Conservation (phyloP, 1,140 invertebrate species). For the Micrasema longulum region DNA sequence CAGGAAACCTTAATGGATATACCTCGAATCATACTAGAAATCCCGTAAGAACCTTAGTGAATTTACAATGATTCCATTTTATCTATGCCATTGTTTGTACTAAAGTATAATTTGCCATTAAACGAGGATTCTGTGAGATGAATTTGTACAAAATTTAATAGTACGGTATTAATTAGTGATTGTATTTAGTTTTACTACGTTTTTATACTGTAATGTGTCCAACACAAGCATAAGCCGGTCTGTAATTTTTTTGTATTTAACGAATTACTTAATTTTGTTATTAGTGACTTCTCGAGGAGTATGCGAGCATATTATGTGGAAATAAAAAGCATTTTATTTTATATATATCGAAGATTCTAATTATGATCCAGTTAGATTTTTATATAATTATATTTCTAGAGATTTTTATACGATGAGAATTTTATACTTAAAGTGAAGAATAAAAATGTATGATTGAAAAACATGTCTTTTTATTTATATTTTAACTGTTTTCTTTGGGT, state of each 20-base stretch:
- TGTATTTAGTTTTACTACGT: constrained; percentile 21
- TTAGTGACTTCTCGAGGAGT: constrained; percentile 22
- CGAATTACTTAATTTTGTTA: constrained; percentile 39
- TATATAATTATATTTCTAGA: constrained; percentile 56
- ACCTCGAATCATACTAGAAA: too few species aligned
- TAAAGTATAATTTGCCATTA: too few species aligned
- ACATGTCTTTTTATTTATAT: too few species aligned
- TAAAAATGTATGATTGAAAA: constrained; percentile 44
- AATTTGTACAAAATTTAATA: constrained; percentile 8
- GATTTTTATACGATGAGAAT: constrained; percentile 55
- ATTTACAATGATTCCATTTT: too few species aligned
- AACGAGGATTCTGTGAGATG: constrained; percentile 18
- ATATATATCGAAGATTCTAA: constrained; percentile 33
- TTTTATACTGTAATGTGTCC: constrained; percentile 25
- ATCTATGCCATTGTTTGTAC: too few species aligned
- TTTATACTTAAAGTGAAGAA: constrained; percentile 50
- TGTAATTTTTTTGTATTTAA: constrained; percentile 37
- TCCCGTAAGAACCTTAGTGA: too few species aligned
- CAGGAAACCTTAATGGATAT: too few species aligned
- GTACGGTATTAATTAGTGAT: constrained; percentile 26
- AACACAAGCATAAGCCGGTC: constrained; percentile 15
- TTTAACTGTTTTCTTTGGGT: too few species aligned
- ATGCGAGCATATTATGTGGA: constrained; percentile 19
- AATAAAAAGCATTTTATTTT: constrained; percentile 31
- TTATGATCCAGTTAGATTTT: constrained; percentile 50